Evolutionary conservation across 2,113 vertebrate species (phyloP), one percentile per base, ranked within the genome.

Genomic region (Saccopteryx bilineata): DNA sequence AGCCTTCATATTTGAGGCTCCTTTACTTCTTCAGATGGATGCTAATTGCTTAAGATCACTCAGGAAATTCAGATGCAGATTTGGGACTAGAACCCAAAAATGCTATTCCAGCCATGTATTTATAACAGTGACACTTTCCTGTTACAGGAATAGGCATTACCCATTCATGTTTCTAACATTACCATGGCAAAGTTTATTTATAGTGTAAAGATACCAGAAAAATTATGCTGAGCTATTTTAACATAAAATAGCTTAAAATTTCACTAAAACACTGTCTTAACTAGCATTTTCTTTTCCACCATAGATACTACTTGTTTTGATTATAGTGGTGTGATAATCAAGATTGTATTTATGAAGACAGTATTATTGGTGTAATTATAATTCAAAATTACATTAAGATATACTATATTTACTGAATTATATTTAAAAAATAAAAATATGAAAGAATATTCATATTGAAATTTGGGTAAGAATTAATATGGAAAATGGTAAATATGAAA

Each of bases 211-310:
- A 88, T n/a, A 8, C 23, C 61, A 79, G 52, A 69, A 94, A 95
- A 94, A 83, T 81, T 81, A 90, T 82, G 26, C 39, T 84, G 76
- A 56, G 95, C 83, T 94, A 87, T 63, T 94, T 90, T 79, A 71
- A 60, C 48, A 87, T 90, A 84, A 92, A 93, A 66, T 26, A 95
- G 84, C 85, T 92, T 33, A 72, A 88, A 94, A 74, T 90, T 93
- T 93, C 11, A 65, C 52, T 63, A 91, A 65, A 54, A 50, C 5
- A 90, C 61, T 96, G 19, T 90, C 60, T 96, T 93, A 84, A 91
- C 52, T n/a, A 94, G 13, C 8, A 92, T 85, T 90, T 90, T 2
- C 2, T 60, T 92, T 97, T 96, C 69, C 3, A 58, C 15, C 63
- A 65, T 28, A 83, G 19, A 19, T 78, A 88, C 80, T 80, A 71